Conservation (phyloP, 2,113 vertebrate genomes). For the Sinocyclocheilus anshuiensis region DNA sequence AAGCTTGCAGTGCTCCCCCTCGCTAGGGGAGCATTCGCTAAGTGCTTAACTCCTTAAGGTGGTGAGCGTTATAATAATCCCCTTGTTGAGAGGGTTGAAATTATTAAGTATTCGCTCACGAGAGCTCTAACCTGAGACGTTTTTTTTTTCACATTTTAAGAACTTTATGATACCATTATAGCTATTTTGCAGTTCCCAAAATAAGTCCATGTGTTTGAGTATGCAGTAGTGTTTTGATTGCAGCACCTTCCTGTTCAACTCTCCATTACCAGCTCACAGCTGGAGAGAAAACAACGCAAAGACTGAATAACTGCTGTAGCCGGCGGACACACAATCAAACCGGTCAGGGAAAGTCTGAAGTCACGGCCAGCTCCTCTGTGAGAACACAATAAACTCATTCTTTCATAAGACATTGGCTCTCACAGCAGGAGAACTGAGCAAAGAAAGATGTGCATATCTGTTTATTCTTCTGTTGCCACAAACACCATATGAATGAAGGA, state of each 20-base stretch:
- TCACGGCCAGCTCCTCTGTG: conserved; percentile 11
- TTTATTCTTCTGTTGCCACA: conserved; percentile 22
- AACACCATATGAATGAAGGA: neutral
- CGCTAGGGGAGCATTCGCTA: no score
- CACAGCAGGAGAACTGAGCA: neutral
- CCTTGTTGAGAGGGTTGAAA: no score
- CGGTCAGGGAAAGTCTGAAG: neutral
- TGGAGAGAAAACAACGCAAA: neutral
- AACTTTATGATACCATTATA: no score
- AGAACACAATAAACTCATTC: conserved; percentile 28
- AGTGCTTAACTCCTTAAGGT: no score
- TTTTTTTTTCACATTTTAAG: no score
- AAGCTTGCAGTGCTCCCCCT: no score
- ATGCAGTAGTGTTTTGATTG: neutral
- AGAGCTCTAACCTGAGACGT: no score
- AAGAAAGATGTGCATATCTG: neutral
- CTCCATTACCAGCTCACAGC: neutral
- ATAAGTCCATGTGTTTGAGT: neutral
- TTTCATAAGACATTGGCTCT: neutral
- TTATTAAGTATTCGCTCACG: no score
- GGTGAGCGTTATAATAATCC: no score
- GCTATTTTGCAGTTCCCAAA: neutral
- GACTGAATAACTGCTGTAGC: neutral
- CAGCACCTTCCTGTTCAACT: neutral
- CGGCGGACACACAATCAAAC: neutral